phyloP scores from a whole-genome alignment of 2,113 vertebrate species.

The Globicephala melas region DNA sequence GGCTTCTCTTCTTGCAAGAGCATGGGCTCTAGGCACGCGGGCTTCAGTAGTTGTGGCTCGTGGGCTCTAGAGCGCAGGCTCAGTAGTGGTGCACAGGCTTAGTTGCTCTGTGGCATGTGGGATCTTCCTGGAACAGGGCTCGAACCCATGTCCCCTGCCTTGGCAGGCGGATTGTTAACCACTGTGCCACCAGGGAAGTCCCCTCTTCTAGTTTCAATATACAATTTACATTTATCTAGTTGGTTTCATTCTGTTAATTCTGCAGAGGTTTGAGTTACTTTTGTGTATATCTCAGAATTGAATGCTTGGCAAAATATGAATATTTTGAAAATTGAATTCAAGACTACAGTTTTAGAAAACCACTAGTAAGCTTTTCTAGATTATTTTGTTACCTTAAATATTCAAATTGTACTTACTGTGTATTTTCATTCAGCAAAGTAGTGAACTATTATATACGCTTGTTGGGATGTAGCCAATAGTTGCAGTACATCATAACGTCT shows the following conservation, averaged over 20 bases:
- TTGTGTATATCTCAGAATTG: neutral
- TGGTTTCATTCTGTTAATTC: constrained; percentile 36
- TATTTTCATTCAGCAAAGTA: neutral
- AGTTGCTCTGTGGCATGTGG: too few species aligned
- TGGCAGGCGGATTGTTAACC: too few species aligned
- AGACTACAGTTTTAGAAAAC: neutral
- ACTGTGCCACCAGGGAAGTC: too few species aligned
- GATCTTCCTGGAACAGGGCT: too few species aligned
- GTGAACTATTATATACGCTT: neutral
- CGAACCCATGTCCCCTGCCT: too few species aligned
- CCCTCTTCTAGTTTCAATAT: neutral
- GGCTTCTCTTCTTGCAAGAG: too few species aligned
- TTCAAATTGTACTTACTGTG: neutral
- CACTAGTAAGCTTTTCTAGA: neutral
- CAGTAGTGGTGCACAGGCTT: too few species aligned
- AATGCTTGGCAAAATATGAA: neutral
- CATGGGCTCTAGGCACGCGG: too few species aligned
- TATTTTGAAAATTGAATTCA: neutral
- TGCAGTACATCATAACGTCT: neutral
- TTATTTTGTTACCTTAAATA: constrained; percentile 26
- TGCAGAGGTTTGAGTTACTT: neutral
- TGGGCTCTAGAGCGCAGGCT: too few species aligned
- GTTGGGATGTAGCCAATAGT: neutral
- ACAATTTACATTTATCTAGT: neutral
- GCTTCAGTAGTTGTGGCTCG: too few species aligned